Conservation (phyloP, 92 coral and sea anemone genomes). For the Epizoanthus scotinus region DNA sequence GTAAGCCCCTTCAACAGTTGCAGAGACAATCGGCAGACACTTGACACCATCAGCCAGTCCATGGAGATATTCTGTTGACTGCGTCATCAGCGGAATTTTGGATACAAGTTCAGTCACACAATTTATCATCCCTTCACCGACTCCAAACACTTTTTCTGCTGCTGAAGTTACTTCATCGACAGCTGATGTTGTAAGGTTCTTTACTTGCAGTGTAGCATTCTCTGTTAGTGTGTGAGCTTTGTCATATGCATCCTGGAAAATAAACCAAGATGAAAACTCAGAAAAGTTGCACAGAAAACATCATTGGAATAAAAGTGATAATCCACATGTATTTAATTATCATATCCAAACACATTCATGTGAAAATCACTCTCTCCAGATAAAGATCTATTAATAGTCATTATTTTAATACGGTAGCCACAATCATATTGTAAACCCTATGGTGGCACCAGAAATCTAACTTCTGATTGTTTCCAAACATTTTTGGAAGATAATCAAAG, state of each 20-base stretch:
- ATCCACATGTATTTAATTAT: too few relatives aligned
- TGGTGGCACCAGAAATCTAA: too few relatives aligned
- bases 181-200: slow-evolving; percentile 6
- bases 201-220: not conserved
- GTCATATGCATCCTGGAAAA: slow-evolving; percentile 11
- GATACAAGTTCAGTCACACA: slow-evolving; percentile 18
- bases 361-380: too few relatives aligned
- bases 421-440: too few relatives aligned
- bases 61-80: slow-evolving; percentile 19
- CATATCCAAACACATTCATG: too few relatives aligned
- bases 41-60: slow-evolving; percentile 1
- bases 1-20: slow-evolving; percentile 6
- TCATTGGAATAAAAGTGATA: too few relatives aligned
- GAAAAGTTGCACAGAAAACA: too few relatives aligned
- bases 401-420: too few relatives aligned
- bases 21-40: not conserved
- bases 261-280: not conserved
- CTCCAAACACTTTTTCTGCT: slow-evolving; percentile 1
- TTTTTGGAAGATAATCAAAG: too few relatives aligned
- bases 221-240: slow-evolving; percentile 1
- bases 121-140: slow-evolving; percentile 3
- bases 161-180: not conserved
- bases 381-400: too few relatives aligned
- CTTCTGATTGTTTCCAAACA: too few relatives aligned
- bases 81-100: not conserved